phyloP scores from a whole-genome alignment of 2,888 invertebrate genomes.

The Lasioglossum malachurum region DNA sequence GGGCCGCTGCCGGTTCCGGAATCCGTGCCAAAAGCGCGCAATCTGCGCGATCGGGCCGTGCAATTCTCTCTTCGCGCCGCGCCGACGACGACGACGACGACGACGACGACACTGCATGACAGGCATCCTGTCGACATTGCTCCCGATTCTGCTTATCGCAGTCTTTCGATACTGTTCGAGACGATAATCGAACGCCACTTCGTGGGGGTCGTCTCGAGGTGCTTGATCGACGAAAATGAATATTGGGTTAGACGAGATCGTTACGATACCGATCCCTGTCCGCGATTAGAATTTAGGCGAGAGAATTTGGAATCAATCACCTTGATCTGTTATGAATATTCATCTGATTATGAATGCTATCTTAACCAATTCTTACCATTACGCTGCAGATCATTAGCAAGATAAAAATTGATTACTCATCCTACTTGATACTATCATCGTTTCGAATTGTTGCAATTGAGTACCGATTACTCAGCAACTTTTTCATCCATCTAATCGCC shows the following conservation, averaged over 20 bases:
- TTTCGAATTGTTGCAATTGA: not conserved
- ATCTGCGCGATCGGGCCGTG: constrained; percentile 42
- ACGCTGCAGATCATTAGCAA: too few species aligned
- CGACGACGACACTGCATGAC: not conserved
- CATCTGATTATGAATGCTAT: not conserved
- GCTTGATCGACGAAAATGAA: not conserved
- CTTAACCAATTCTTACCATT: not conserved
- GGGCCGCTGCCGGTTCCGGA: constrained; percentile 22
- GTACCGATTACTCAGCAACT: not conserved
- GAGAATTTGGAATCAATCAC: not conserved
- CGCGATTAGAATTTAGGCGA: not conserved
- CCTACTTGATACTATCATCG: not conserved
- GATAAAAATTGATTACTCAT: too few species aligned
- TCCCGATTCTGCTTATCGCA: constrained; percentile 13
- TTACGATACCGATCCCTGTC: not conserved
- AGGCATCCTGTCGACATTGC: not conserved
- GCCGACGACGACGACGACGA: not conserved
- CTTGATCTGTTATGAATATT: too few species aligned
- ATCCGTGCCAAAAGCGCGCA: constrained; percentile 58
- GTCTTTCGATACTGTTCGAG: not conserved
- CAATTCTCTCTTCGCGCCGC: constrained; percentile 23
- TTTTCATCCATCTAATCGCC: not conserved
- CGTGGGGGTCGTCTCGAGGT: not conserved
- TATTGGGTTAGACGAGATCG: not conserved
- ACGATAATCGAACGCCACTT: not conserved